A percentile compares a stretch with the other conserved stretches of the same genome.
Conservation (phyloP, 1,140 invertebrate genomes). For the Pseudomyrmex dendroicus region DNA sequence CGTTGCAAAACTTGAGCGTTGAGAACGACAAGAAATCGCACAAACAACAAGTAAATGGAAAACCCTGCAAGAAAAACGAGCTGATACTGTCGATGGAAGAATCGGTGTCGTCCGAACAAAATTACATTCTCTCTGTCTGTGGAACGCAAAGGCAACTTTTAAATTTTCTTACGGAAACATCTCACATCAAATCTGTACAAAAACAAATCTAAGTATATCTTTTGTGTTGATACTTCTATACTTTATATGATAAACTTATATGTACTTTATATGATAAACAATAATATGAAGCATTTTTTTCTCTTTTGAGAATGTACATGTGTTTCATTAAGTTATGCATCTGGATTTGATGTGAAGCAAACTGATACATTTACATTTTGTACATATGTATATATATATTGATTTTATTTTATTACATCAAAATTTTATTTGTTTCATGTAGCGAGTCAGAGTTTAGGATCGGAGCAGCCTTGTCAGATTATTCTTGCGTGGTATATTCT, state of each 20-base stretch:
- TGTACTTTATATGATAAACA: too few species aligned
- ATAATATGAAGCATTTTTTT: not conserved
- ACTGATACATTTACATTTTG: conserved; percentile 17
- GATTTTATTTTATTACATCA: conserved; percentile 31
- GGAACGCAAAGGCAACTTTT: conserved; percentile 75
- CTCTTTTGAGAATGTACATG: not conserved
- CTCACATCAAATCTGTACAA: conserved; percentile 35
- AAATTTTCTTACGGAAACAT: conserved; percentile 43
- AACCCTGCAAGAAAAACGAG: conserved; percentile 61
- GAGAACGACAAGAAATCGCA: conserved; percentile 57
- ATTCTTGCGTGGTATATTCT: conserved; percentile 82
- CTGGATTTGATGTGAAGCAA: conserved; percentile 30
- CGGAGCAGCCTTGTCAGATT: conserved; percentile 78
- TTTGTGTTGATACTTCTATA: not conserved
- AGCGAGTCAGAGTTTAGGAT: conserved; percentile 81
- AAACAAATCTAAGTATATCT: conserved; percentile 14
- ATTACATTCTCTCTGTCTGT: conserved; percentile 78
- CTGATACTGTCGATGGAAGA: conserved; percentile 72
- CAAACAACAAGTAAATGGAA: conserved; percentile 39
- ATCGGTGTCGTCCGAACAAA: conserved; percentile 67
- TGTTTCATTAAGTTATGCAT: not conserved
- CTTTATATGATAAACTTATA: too few species aligned
- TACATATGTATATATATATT: not conserved
- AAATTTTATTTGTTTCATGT: conserved; percentile 35
- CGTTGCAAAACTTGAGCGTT: conserved; percentile 68